Percentiles rank a stretch among this genome's conserved stretches.
phyloP scores from a whole-genome alignment of 1,140 invertebrate species.

The Anadara kagoshimensis region DNA sequence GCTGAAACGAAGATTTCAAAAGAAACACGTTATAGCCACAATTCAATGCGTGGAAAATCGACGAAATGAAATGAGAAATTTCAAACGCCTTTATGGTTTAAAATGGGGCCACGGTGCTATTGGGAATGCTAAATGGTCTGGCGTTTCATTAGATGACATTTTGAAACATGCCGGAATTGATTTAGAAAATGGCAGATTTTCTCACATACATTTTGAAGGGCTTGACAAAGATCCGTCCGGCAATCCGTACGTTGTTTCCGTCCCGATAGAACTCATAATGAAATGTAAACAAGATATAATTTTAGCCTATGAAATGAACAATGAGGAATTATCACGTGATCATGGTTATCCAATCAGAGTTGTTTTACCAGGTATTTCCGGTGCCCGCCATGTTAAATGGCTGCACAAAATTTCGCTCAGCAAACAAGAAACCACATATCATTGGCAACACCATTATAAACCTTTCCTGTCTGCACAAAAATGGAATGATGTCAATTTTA shows the following conservation, averaged over 20 bases:
- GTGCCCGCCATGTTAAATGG: conserved; percentile 79
- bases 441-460: conserved; percentile 99
- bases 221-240: conserved; percentile 86
- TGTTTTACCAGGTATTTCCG: conserved; percentile 88
- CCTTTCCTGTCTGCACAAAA: conserved; percentile 90
- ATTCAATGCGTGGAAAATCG: conserved; percentile 98
- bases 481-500: conserved; percentile 93
- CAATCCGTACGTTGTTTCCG: conserved; percentile 91
- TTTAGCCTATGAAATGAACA: conserved; percentile 98
- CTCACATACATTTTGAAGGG: conserved; percentile 87
- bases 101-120: conserved; percentile 92
- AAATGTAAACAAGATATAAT: conserved; percentile 87
- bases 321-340: conserved; percentile 85
- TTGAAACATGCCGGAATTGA: conserved; percentile 65
- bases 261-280: conserved; percentile 90
- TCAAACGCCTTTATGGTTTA: conserved; percentile 89
- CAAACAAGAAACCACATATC: conserved; percentile 88
- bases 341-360: conserved; percentile 94
- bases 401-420: conserved; percentile 84
- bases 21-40: conserved; percentile 84
- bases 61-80: conserved; percentile 89
- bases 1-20: conserved; percentile 84
- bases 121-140: conserved; percentile 94
- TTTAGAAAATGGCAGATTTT: conserved; percentile 73
- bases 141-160: conserved; percentile 80